phyloP scores from a whole-genome alignment of 1,140 invertebrate genomes.

The Tribolium castaneum region DNA sequence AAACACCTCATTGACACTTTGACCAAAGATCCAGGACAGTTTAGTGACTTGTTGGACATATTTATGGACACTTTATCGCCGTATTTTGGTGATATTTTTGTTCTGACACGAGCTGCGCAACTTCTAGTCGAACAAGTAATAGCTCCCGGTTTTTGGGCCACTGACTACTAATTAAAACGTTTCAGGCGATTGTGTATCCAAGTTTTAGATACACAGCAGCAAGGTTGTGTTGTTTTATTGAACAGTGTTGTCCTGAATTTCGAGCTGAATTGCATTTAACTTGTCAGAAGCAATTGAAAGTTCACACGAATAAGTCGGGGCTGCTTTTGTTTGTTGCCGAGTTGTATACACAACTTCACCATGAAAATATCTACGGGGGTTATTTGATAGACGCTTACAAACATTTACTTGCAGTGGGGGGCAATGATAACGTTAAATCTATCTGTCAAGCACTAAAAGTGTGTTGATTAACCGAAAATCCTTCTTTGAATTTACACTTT shows the following conservation, averaged over 20 bases:
- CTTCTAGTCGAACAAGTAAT: slow-evolving; percentile 57
- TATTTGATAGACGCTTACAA: slow-evolving; percentile 56
- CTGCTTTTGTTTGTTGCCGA: slow-evolving; percentile 61
- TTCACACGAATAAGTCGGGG: slow-evolving; percentile 55
- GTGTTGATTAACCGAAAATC: slow-evolving; percentile 33
- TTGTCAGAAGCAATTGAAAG: slow-evolving; percentile 56
- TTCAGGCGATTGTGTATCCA: slow-evolving; percentile 54
- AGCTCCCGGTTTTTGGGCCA: background rate
- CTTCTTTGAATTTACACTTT: background rate
- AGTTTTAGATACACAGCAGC: slow-evolving; percentile 61
- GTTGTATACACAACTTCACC: slow-evolving; percentile 57
- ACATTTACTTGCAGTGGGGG: slow-evolving; percentile 50
- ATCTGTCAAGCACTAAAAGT: slow-evolving; percentile 69
- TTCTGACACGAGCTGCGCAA: slow-evolving; percentile 50
- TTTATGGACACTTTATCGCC: slow-evolving; percentile 59
- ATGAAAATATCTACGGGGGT: slow-evolving; percentile 56
- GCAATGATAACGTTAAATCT: slow-evolving; percentile 67
- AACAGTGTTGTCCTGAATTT: slow-evolving; percentile 57
- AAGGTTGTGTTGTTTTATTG: slow-evolving; percentile 57
- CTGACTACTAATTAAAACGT: slow-evolving; percentile 5
- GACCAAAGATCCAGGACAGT: slow-evolving; percentile 61
- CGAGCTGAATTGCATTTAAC: slow-evolving; percentile 54
- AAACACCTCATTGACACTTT: slow-evolving; percentile 56
- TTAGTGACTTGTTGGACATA: slow-evolving; percentile 58
- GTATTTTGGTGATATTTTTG: slow-evolving; percentile 54